Base-by-base conservation (phyloP, 2,113 vertebrate species). In the Pica pica region DNA sequence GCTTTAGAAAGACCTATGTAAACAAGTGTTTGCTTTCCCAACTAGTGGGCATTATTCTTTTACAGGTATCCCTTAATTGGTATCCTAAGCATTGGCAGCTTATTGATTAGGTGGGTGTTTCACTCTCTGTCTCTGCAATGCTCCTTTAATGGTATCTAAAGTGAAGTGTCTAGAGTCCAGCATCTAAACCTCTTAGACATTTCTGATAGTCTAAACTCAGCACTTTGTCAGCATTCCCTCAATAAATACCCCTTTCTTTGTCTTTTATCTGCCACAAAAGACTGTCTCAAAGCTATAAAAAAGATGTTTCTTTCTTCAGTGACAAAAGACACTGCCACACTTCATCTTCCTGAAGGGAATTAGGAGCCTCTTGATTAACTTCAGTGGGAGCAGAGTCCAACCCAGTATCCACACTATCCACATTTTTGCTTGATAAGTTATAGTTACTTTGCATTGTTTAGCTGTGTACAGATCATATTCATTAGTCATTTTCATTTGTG, bases 401-500 rank as follows among this genome's bases (percentile, higher is more conserved):
- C 6, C 18, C 37, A 57, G 49, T 37, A 71, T 78, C 49, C 57
- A 56, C 33, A 88, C 55, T 76, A 92, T 65, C 31, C 55, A 37
- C 52, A 71, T 23, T 91, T 89, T 77, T 63, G 46, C 83, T 93
- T 71, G 35, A 14, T 86, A 95, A 37, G 16, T 88, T 83, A 52
- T 27, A 41, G 13, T 50, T 84, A 93, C 68, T 86, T 96, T 95
- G 46, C 50, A 75, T 70, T 96, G 69, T 85, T 94, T 92, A 84
- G 68, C 61, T 96, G 64, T 22, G 7, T 76, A 53, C 24, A 79
- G 61, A 68, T 19, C 9, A 44, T 55, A 74, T 71, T 94, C 75
- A 89, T 94, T 89, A 94, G 69, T 93, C n/a, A 96, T 95, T 96
- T 95, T 96, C 65, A 74, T 95, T 95, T 27, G 15, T 50, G 80